Percentiles rank a stretch among this genome's conserved stretches.
Evolutionary conservation across 1,140 invertebrate species (phyloP).

Genomic region (Melipona quadrifasciata): DNA sequence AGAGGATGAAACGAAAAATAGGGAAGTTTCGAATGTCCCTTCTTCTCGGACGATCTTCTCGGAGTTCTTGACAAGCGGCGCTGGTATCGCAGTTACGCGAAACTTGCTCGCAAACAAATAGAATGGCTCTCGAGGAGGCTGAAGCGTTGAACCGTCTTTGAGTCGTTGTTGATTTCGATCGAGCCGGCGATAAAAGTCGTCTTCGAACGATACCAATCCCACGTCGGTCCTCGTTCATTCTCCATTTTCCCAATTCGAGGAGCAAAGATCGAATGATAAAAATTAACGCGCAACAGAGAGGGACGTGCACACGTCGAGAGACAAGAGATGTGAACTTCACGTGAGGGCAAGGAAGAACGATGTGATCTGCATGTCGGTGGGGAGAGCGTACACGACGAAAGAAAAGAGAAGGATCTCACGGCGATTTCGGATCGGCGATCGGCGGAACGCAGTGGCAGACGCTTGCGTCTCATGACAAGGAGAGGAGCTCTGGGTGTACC

Average conservation of each 20-base stretch:
- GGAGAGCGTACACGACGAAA: conserved; percentile 2
- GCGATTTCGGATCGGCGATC: conserved; percentile 18
- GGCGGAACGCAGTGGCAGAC: conserved; percentile 38
- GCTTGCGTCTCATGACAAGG: conserved; percentile 47
- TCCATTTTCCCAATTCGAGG: no score
- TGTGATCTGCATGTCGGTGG: conserved; percentile 17
- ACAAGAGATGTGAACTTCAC: conserved; percentile 25
- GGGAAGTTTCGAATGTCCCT: neutral
- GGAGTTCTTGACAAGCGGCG: neutral
- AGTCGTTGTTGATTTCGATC: neutral
- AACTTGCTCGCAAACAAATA: conserved; percentile 21
- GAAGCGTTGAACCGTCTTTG: neutral
- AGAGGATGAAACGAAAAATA: no score
- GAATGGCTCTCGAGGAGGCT: neutral
- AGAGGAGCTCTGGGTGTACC: conserved; percentile 31
- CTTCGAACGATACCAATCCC: neutral
- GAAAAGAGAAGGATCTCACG: conserved; percentile 7
- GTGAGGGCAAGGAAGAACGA: neutral
- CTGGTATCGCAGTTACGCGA: neutral
- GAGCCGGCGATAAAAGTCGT: neutral
- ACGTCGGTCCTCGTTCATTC: no score
- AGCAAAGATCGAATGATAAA: neutral
- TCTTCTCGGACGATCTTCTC: no score
- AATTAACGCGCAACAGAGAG: neutral
- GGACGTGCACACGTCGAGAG: neutral